Evolutionary conservation across 2,888 invertebrate species (phyloP).

Genomic region (Teleiodes luculella): DNA sequence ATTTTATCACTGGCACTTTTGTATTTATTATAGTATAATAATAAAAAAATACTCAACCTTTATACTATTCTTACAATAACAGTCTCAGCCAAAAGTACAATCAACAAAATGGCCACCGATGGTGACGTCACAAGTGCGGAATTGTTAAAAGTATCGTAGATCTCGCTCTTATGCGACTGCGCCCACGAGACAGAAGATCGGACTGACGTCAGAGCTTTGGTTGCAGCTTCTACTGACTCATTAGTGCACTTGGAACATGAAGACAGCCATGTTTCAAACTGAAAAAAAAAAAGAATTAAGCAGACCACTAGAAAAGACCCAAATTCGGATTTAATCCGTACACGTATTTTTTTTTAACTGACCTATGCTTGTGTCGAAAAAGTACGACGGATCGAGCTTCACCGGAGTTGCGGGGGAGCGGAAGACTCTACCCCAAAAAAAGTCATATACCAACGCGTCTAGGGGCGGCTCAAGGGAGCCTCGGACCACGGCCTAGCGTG

Average conservation of each 20-base stretch:
- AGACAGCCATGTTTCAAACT: constrained; percentile 57
- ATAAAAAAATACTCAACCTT: not conserved
- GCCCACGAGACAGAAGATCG: constrained; percentile 47
- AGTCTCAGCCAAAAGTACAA: not conserved
- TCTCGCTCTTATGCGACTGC: constrained; percentile 41
- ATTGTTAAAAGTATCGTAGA: constrained; percentile 40
- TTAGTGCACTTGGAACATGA: constrained; percentile 46
- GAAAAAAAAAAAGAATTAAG: constrained; percentile 20
- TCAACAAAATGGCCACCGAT: constrained; percentile 23
- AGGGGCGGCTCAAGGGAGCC: too few species aligned
- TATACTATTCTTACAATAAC: not conserved
- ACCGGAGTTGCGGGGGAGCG: too few species aligned
- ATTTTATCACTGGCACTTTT: too few species aligned
- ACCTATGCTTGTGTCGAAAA: too few species aligned
- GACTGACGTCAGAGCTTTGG: constrained; percentile 31
- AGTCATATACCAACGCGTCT: too few species aligned
- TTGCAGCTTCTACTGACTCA: constrained; percentile 34
- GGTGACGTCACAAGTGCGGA: constrained; percentile 31
- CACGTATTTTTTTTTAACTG: too few species aligned
- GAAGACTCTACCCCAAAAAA: too few species aligned
- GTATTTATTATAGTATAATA: not conserved
- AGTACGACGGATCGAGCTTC: too few species aligned
- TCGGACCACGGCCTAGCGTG: too few species aligned
- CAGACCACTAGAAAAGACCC: not conserved
- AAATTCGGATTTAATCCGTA: too few species aligned